Evolutionary conservation across 2,888 invertebrate genomes (phyloP).

Genomic region (Leucozona laternaria): DNA sequence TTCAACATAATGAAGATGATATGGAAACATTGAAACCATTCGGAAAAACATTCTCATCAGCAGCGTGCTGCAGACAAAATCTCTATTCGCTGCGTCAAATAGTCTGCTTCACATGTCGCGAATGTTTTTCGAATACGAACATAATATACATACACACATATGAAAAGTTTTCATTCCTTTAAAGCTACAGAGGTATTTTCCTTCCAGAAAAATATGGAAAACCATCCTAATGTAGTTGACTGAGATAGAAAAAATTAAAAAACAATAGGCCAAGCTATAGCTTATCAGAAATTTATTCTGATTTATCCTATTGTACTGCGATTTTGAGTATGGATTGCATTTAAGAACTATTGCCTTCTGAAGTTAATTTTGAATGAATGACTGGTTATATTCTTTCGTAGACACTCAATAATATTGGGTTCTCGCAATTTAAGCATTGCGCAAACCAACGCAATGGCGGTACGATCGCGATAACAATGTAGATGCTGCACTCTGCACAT

Average conservation of each 20-base stretch:
- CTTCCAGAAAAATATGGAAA: neutral
- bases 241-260: neutral
- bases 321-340: too few relatives aligned
- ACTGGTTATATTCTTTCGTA: too few relatives aligned
- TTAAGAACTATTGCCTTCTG: too few relatives aligned
- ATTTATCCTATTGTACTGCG: neutral
- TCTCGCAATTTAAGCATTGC: too few relatives aligned
- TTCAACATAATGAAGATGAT: neutral
- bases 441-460: too few relatives aligned
- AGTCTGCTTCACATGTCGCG: neutral
- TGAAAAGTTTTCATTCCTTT: neutral
- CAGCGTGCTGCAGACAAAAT: neutral
- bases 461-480: too few relatives aligned
- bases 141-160: neutral
- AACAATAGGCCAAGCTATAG: neutral
- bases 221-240: neutral
- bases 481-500: too few relatives aligned
- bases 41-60: neutral
- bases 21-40: constrained; percentile 14
- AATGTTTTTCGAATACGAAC: too few relatives aligned
- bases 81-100: neutral
- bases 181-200: neutral
- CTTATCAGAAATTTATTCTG: neutral
- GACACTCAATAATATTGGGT: too few relatives aligned
- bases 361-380: too few relatives aligned